These are phyloP conservation scores for Plagodis pulveraria DNA, from an alignment of 2,888 invertebrate genomes.

Conservation along the genomic window DNA sequence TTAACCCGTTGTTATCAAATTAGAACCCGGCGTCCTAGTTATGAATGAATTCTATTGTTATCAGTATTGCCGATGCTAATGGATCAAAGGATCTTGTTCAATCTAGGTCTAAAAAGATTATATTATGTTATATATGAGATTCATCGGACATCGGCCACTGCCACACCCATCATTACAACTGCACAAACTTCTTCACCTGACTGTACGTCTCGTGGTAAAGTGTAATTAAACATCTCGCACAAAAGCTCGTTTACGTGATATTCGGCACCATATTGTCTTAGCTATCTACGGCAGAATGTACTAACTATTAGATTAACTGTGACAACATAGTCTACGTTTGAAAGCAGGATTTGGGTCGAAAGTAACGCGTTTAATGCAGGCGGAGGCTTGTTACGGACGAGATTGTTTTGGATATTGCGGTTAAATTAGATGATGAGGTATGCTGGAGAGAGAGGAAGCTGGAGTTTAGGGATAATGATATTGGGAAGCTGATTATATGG, in stretches of 20 bases:
- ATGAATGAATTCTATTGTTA: no score
- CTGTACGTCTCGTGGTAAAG: conserved; percentile 32
- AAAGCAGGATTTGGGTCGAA: conserved; percentile 32
- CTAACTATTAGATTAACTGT: conserved; percentile 3
- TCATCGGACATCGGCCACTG: no score
- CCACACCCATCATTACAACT: no score
- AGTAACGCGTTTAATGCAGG: conserved; percentile 26
- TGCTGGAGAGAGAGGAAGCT: no score
- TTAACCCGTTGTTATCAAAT: no score
- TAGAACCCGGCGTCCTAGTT: no score
- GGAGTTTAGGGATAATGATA: no score
- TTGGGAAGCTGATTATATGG: background rate
- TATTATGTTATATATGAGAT: no score
- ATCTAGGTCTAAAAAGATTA: no score
- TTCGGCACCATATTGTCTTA: conserved; percentile 11
- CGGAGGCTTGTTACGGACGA: conserved; percentile 25
- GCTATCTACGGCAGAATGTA: background rate
- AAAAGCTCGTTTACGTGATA: conserved; percentile 56
- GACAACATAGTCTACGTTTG: conserved; percentile 12
- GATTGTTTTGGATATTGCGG: conserved; percentile 30
- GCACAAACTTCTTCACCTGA: conserved; percentile 4
- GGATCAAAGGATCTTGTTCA: no score
- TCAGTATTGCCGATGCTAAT: no score
- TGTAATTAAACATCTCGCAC: conserved; percentile 47
- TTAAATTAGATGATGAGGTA: conserved; percentile 7